Percentiles rank a stretch among this genome's conserved stretches.
phyloP scores from a whole-genome alignment of 2,888 invertebrate genomes.

The Hypena proboscidalis region DNA sequence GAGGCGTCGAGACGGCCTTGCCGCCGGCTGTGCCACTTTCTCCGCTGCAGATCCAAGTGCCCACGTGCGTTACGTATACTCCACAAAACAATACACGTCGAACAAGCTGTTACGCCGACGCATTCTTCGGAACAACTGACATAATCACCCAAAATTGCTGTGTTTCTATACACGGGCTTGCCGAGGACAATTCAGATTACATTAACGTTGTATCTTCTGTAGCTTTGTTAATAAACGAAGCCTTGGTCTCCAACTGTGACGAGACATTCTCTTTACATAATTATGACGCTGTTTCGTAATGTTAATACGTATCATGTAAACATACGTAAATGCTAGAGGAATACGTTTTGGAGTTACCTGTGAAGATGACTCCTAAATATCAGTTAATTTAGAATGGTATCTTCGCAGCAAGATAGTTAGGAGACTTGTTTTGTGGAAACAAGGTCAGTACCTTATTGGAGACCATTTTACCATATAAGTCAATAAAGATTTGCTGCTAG shows the following conservation, averaged over 20 bases:
- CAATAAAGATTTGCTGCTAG: too few relatives aligned
- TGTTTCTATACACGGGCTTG: slow-evolving; percentile 61
- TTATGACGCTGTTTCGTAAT: slow-evolving; percentile 62
- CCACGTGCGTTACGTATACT: slow-evolving; percentile 72
- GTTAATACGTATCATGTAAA: slow-evolving; percentile 42
- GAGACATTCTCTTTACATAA: slow-evolving; percentile 69
- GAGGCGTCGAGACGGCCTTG: slow-evolving; percentile 76
- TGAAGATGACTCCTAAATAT: not conserved
- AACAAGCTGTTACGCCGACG: slow-evolving; percentile 65
- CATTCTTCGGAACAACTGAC: slow-evolving; percentile 72
- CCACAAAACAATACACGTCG: slow-evolving; percentile 67
- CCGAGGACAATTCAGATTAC: slow-evolving; percentile 66
- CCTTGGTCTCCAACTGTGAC: slow-evolving; percentile 72
- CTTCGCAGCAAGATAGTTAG: too few relatives aligned
- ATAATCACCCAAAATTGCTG: slow-evolving; percentile 74
- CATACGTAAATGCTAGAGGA: slow-evolving; percentile 14
- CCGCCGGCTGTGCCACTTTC: slow-evolving; percentile 81
- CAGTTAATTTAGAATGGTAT: too few relatives aligned
- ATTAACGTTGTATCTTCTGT: slow-evolving; percentile 58
- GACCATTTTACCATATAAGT: too few relatives aligned
- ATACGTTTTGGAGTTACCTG: slow-evolving; percentile 14
- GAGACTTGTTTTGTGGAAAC: too few relatives aligned
- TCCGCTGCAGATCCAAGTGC: slow-evolving; percentile 62
- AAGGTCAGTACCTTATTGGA: too few relatives aligned
- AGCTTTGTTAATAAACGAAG: slow-evolving; percentile 70